Evolutionary conservation across 92 coral and sea anemone species (phyloP).

Genomic region (Phenganax subtilis): DNA sequence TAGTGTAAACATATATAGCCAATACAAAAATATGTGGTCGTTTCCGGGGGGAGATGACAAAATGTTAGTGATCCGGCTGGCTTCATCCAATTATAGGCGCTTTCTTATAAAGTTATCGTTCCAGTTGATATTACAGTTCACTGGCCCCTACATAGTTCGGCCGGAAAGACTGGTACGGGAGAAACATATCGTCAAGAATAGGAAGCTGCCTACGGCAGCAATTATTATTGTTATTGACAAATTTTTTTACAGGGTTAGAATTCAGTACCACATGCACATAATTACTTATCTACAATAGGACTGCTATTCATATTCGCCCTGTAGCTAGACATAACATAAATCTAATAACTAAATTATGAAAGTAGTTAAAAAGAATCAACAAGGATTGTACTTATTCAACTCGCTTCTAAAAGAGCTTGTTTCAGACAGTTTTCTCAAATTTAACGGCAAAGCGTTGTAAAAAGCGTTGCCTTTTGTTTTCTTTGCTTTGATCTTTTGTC

Average conservation of each 20-base stretch:
- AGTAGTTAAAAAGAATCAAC: neutral
- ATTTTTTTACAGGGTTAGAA: neutral
- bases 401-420: neutral
- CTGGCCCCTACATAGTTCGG: too few species aligned
- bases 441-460: neutral
- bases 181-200: too few species aligned
- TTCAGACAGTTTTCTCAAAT: neutral
- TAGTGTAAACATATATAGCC: too few species aligned
- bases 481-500: too few species aligned
- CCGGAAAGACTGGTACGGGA: too few species aligned
- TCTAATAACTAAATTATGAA: neutral
- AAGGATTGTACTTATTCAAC: neutral
- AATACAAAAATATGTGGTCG: too few species aligned
- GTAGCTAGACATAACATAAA: neutral
- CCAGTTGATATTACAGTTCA: too few species aligned
- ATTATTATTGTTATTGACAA: neutral
- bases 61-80: too few species aligned
- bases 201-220: too few species aligned
- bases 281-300: constrained; percentile 3
- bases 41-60: too few species aligned
- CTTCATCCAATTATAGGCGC: too few species aligned
- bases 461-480: neutral
- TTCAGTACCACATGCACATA: neutral
- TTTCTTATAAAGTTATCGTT: too few species aligned
- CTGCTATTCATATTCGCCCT: constrained; percentile 3